phyloP scores from a whole-genome alignment of 1,140 invertebrate species.

The Chlorops oryzae region DNA sequence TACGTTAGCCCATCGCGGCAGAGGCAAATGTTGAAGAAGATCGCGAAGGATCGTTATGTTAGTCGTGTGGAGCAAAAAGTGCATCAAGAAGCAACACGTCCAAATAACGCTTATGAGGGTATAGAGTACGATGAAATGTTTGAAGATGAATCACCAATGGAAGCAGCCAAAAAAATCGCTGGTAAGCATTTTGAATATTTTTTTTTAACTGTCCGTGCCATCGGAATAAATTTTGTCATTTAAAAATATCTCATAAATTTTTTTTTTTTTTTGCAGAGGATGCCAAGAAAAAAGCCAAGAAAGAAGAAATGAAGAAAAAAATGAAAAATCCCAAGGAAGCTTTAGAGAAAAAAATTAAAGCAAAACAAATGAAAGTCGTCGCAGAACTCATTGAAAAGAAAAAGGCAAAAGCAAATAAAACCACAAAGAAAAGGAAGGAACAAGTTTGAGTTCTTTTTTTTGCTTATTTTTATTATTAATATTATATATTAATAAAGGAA shows the following conservation, averaged over 20 bases:
- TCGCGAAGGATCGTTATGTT: constrained; percentile 69
- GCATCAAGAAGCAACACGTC: constrained; percentile 61
- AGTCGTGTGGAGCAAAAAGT: constrained; percentile 73
- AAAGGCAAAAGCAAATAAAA: constrained; percentile 25
- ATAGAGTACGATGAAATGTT: constrained; percentile 51
- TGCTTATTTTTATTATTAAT: no score
- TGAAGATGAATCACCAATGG: constrained; percentile 51
- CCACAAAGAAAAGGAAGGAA: neutral
- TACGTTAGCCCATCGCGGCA: constrained; percentile 88
- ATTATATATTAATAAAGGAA: no score
- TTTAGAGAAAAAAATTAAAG: constrained; percentile 35
- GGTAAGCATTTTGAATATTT: constrained; percentile 23
- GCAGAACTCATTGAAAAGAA: constrained; percentile 34
- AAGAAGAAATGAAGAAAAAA: constrained; percentile 14
- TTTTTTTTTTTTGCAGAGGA: constrained; percentile 14
- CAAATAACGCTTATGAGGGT: constrained; percentile 61
- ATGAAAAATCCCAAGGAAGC: constrained; percentile 29
- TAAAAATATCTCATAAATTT: neutral
- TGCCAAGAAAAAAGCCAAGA: constrained; percentile 27
- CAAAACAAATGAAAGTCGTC: constrained; percentile 38
- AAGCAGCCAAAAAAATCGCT: constrained; percentile 43
- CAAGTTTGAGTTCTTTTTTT: neutral
- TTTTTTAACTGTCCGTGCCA: neutral
- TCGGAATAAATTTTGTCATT: neutral
- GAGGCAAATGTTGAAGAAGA: constrained; percentile 62